Evolutionary conservation across 2,113 vertebrate species (phyloP), one percentile per base, ranked within the genome.

Genomic region (Gymnarchus niloticus): DNA sequence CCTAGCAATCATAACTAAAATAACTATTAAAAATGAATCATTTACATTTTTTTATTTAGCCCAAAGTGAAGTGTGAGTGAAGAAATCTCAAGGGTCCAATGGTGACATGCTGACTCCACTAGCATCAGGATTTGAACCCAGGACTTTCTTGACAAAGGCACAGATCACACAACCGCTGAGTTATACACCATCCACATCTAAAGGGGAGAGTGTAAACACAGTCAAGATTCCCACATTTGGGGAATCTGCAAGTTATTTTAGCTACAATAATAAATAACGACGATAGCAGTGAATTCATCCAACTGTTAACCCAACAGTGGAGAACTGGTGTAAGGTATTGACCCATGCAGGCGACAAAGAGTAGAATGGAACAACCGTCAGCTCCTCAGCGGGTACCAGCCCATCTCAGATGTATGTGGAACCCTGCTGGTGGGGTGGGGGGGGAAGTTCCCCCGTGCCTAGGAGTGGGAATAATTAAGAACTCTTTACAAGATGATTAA

Each of bases 401-500:
- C 65, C 33, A 6, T 73, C 65, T 33, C 48, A 9, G 76, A 78
- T 6, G 51, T 25, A 77, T 17, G 48, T 8, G 17, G 25, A 44
- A 17, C 82, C 51, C 33, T 25, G 25, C 9, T 5, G 10, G 6
- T 6, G 23, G 17, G 9, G n/a, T 37, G 6, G 21, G 61, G 61
- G 59, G 10, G 57, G 56, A 83, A 44, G 82, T 56, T 83, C 41
- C 56, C 56, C 33, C 33, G 25, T 52, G 51, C 49, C 14, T 51
- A 17, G 9, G 37, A 44, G 73, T 37, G 73, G 85, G 76, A 56
- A 81, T 85, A 80, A 80, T 80, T 59, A 85, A 77, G 54, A 78
- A 59, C 85, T 57, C 84, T 85, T 80, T 82, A 65, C n/a, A 57
- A 59, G 56, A 81, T 86, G 85, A 82, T 81, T 65, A 86, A 86